Evolutionary conservation across 2,797 vertebrate genomes (phyloP), one percentile per base, ranked within the genome.

Genomic region (Gallinago solitaria): DNA sequence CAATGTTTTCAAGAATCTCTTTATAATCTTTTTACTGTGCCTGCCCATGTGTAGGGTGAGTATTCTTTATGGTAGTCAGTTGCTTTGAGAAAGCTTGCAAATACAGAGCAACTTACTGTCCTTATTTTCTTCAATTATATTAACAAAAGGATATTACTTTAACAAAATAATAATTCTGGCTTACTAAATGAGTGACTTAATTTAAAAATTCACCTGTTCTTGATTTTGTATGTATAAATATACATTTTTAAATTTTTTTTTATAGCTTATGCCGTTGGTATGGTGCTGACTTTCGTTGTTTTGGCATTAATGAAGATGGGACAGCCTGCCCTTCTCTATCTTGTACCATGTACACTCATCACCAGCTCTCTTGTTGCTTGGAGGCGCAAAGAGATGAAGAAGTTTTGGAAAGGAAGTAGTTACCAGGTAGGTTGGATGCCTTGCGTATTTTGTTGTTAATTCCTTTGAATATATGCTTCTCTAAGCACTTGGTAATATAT

Each of bases 271-370:
- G 97, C 98, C 8, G 41, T 98, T 81, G 99, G 99, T 83, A 98
- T 99, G 98, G 93, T 99, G 37, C 83, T 99, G 95, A 99, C 99
- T 1, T 99, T 99, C 35, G 48, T 98, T 6, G 98, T 98, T 93
- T 97, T 99, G 98, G 97, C 99, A 64, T 76, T 99, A 96, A 98
- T 99, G 73, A 98, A 98, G 87, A 99, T 98, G 98, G 99, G 99
- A 57, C 99, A 99, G 91, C 99, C 99, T 10, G 99, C 99, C 30
- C 98, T 99, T 30, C 99, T 99, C 83, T 99, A 99, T 90, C 97
- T 99, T 59, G 99, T 99, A 90, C 99, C 99, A 2, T 99, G 99
- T 94, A 99, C 99, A 8, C 98, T 99, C 71, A 93, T 99, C 81
- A 98, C 98, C 65, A 98, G 98, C 24, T 97, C 98, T 0, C 33